These are phyloP conservation scores for Apis florea DNA, from an alignment of 1,140 invertebrate genomes.

Conservation along the genomic window DNA sequence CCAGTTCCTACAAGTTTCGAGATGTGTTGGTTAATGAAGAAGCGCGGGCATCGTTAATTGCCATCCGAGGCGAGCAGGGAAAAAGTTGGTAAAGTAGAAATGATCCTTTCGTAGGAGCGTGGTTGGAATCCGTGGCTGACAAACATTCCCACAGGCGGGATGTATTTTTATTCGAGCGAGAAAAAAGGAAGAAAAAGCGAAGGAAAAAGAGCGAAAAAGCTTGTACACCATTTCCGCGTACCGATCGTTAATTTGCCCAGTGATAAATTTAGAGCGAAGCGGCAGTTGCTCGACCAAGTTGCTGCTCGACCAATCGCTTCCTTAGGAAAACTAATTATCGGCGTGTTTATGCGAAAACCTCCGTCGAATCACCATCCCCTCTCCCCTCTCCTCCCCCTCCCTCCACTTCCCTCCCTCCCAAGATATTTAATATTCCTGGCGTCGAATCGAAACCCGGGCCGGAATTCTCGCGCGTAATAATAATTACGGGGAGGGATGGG, in stretches of 20 bases:
- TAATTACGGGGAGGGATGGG: conserved; percentile 7
- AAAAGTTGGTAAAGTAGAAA: neutral
- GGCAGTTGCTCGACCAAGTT: neutral
- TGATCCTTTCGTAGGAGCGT: conserved; percentile 2
- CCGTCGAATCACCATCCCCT: too few relatives aligned
- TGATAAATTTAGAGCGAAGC: neutral
- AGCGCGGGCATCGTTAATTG: conserved; percentile 11
- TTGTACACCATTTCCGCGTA: neutral
- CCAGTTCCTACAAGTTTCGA: neutral
- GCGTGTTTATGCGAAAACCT: neutral
- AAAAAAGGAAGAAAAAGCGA: neutral
- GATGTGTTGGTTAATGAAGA: conserved; percentile 24
- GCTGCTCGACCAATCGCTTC: conserved; percentile 8
- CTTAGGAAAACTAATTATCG: conserved; percentile 38
- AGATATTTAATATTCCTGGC: conserved; percentile 29
- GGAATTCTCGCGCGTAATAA: neutral
- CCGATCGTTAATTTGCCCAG: conserved; percentile 10
- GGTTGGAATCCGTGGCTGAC: neutral
- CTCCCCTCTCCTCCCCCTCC: too few relatives aligned
- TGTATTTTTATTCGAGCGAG: neutral
- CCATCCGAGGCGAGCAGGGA: neutral
- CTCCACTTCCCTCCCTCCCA: too few relatives aligned
- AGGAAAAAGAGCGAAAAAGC: neutral
- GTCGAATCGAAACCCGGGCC: neutral
- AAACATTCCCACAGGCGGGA: neutral